phyloP scores from a whole-genome alignment of 1,140 invertebrate species.

The Nymphalis io region DNA sequence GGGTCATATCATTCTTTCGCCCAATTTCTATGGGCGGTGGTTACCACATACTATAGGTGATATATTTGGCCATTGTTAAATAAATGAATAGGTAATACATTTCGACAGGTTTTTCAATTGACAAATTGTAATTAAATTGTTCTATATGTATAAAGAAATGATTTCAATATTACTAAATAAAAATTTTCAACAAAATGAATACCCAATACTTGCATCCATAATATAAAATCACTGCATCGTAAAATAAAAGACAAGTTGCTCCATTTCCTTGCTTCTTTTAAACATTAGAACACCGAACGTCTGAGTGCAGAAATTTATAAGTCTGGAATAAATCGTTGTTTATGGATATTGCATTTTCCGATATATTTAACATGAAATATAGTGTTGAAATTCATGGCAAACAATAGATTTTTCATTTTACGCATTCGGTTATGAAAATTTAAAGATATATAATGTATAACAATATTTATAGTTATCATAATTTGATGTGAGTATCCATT shows the following conservation, averaged over 20 bases:
- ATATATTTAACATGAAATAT: conserved; percentile 47
- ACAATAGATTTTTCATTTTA: neutral
- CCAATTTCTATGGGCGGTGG: too few relatives aligned
- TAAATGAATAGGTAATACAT: too few relatives aligned
- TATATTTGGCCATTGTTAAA: too few relatives aligned
- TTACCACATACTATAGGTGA: too few relatives aligned
- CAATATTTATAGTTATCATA: too few relatives aligned
- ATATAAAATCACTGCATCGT: neutral
- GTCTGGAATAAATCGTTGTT: conserved; percentile 53
- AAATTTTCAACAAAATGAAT: neutral
- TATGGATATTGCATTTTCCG: conserved; percentile 52
- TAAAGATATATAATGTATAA: too few relatives aligned
- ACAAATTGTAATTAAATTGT: too few relatives aligned
- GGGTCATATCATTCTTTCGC: too few relatives aligned
- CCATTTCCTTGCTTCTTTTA: conserved; percentile 31
- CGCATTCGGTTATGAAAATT: neutral
- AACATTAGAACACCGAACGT: conserved; percentile 37
- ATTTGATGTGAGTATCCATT: neutral
- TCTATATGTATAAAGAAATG: too few relatives aligned
- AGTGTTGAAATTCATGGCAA: conserved; percentile 13
- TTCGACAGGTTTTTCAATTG: too few relatives aligned
- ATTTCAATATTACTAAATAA: neutral
- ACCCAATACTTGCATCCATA: neutral
- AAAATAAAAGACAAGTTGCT: conserved; percentile 17
- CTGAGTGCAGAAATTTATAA: conserved; percentile 50